A percentile compares a stretch with the other conserved stretches of the same genome.
phyloP scores from a whole-genome alignment of 2,888 invertebrate species.

The Plusia festucae region DNA sequence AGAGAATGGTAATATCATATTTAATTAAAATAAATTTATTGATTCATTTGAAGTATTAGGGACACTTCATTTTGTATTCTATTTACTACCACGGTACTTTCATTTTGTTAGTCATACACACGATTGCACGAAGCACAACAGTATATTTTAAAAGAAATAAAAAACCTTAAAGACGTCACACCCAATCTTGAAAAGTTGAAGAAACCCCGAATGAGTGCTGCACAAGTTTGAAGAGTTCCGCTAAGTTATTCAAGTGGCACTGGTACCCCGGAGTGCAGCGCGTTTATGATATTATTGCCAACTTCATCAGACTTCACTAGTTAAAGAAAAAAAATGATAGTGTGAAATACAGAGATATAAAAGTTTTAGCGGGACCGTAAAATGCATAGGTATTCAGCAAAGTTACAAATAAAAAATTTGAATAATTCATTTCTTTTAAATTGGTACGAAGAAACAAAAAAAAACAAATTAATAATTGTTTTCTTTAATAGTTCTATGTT shows the following conservation, averaged over 20 bases:
- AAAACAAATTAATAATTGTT: too few species aligned
- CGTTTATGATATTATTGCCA: slow-evolving; percentile 56
- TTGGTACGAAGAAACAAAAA: too few species aligned
- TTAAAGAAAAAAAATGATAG: slow-evolving; percentile 6
- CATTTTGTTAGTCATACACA: too few species aligned
- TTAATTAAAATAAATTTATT: too few species aligned
- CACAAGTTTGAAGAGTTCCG: slow-evolving; percentile 22
- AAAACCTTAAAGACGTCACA: slow-evolving; percentile 8
- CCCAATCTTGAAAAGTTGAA: slow-evolving; percentile 5
- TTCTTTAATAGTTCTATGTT: too few species aligned
- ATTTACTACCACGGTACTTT: too few species aligned
- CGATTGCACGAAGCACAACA: background rate
- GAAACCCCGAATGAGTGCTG: background rate
- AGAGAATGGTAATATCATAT: too few species aligned
- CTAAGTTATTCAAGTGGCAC: slow-evolving; percentile 57
- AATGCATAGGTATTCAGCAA: too few species aligned
- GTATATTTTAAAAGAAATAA: slow-evolving; percentile 1
- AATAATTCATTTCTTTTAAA: too few species aligned
- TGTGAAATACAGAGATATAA: background rate
- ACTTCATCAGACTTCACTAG: slow-evolving; percentile 41
- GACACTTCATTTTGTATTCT: too few species aligned
- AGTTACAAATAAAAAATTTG: too few species aligned
- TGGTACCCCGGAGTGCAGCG: slow-evolving; percentile 44
- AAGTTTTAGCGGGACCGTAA: background rate
- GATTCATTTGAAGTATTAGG: too few species aligned